Conservation (phyloP, 2,888 invertebrate species). For the Syrista parreyssii region DNA sequence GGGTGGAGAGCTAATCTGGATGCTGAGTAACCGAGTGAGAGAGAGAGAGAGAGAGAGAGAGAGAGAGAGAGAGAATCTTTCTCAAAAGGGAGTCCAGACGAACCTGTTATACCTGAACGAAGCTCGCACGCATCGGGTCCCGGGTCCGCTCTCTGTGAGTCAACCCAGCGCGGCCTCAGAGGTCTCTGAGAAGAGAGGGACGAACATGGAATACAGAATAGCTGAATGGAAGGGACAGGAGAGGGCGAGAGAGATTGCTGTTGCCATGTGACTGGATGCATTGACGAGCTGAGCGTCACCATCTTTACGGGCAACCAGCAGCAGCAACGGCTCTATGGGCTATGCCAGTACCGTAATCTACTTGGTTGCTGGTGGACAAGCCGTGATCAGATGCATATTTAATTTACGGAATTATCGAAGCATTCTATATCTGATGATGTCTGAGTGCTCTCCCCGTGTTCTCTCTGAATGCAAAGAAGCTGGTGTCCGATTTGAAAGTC, state of each 20-base stretch:
- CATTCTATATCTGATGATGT: neutral
- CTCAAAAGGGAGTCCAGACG: constrained; percentile 52
- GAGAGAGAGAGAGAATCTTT: constrained; percentile 29
- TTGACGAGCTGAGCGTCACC: neutral
- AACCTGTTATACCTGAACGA: constrained; percentile 60
- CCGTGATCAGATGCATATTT: neutral
- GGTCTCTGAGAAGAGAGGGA: constrained; percentile 11
- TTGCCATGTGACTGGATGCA: constrained; percentile 39
- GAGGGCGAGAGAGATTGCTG: constrained; percentile 35
- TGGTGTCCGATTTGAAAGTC: neutral
- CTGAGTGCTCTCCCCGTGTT: neutral
- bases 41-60: constrained; percentile 21
- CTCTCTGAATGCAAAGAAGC: neutral
- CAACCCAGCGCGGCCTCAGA: neutral
- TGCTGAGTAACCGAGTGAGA: constrained; percentile 9
- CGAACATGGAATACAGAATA: constrained; percentile 35
- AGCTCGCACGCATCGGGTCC: constrained; percentile 45
- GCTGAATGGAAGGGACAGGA: constrained; percentile 30
- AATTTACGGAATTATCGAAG: neutral
- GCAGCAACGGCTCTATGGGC: constrained; percentile 9
- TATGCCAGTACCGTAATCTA: neutral
- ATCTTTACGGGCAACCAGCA: constrained; percentile 10
- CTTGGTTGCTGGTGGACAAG: neutral
- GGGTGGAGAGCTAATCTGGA: neutral
- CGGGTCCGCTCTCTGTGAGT: neutral